Percentiles rank a stretch among this genome's conserved stretches.
phyloP scores from a whole-genome alignment of 2,113 vertebrate genomes.

The Chaetodon trifascialis region DNA sequence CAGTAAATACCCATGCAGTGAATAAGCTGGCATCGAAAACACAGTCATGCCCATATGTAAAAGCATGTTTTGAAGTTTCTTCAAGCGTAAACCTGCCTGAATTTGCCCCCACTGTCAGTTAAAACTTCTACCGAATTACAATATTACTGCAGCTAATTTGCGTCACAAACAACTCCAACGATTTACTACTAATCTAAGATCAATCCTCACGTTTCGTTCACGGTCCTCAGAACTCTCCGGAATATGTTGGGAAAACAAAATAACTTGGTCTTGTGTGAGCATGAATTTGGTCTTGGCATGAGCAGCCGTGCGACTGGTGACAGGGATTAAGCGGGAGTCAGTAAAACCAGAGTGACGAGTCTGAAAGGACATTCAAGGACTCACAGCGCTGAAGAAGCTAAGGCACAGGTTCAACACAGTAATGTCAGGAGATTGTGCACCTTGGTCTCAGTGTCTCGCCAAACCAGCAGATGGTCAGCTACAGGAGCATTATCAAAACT shows the following conservation, averaged over 20 bases:
- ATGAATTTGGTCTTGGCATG: not conserved
- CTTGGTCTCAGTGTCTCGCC: not conserved
- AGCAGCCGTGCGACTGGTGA: not conserved
- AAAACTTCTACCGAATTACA: not conserved
- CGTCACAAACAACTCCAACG: not conserved
- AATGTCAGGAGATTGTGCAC: slow-evolving; percentile 1
- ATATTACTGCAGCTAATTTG: not conserved
- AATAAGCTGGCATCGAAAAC: slow-evolving; percentile 11
- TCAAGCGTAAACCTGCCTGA: not conserved
- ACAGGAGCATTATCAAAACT: not conserved
- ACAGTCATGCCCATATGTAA: not conserved
- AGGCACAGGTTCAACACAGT: slow-evolving; percentile 56
- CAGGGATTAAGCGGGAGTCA: not conserved
- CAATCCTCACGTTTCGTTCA: not conserved
- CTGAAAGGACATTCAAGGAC: not conserved
- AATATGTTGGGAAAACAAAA: not conserved
- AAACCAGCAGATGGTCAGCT: slow-evolving; percentile 9
- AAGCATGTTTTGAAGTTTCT: not conserved
- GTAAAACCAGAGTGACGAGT: slow-evolving; percentile 50
- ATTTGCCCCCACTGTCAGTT: not conserved
- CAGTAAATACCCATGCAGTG: slow-evolving; percentile 10
- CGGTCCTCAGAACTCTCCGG: not conserved
- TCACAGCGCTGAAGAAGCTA: slow-evolving; percentile 29
- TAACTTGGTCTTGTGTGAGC: not conserved
- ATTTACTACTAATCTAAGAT: not conserved